phyloP scores from a whole-genome alignment of 2,113 vertebrate species.

The Felis catus region DNA sequence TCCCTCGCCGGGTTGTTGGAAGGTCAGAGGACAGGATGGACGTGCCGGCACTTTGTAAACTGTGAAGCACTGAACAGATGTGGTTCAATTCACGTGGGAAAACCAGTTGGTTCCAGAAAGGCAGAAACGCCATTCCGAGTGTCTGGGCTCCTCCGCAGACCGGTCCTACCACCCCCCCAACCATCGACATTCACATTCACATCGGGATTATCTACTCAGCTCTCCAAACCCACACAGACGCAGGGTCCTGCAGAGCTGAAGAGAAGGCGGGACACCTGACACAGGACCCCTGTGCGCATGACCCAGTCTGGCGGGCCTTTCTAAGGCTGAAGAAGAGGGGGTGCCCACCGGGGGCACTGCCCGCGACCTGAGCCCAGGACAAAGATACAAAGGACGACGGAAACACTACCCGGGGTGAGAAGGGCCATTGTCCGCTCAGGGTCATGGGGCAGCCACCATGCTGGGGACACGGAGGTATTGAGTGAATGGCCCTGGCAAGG shows the following conservation, averaged over 20 bases:
- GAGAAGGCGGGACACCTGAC: background rate
- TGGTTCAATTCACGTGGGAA: background rate
- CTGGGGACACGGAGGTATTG: background rate
- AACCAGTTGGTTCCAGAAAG: background rate
- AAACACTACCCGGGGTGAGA: background rate
- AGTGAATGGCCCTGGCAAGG: background rate
- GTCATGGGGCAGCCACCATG: fast-evolving
- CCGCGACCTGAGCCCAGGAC: background rate
- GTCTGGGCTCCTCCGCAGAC: background rate
- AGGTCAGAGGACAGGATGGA: background rate
- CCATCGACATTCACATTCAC: background rate
- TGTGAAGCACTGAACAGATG: background rate
- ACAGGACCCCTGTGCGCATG: background rate
- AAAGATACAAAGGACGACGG: background rate
- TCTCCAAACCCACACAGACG: fast-evolving
- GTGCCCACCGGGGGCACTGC: fast-evolving
- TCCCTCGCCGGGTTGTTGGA: background rate
- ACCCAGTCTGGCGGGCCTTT: fast-evolving
- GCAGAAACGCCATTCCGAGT: background rate
- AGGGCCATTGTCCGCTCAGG: background rate
- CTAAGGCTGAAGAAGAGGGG: background rate
- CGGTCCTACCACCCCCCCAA: background rate
- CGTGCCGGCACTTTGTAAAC: background rate
- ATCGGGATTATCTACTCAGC: background rate
- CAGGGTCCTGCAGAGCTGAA: background rate